Evolutionary conservation across 2,113 vertebrate species (phyloP).

Genomic region (Oriolus oriolus): DNA sequence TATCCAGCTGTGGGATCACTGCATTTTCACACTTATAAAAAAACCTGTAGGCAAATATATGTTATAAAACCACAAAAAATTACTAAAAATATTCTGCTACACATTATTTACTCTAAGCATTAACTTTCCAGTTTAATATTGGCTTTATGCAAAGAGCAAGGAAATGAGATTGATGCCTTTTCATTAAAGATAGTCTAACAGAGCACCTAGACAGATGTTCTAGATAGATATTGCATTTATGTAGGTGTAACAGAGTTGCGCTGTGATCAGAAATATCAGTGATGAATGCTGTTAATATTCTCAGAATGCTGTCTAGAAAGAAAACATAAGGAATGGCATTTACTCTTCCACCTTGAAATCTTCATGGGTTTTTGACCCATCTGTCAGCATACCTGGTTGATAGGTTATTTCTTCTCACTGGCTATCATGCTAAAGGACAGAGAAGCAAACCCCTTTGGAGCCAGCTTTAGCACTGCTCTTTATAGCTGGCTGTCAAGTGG

Average conservation of each 20-base stretch:
- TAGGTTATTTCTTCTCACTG: not conserved
- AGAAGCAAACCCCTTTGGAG: not conserved
- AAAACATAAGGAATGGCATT: not conserved
- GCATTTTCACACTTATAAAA: not conserved
- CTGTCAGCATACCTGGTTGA: not conserved
- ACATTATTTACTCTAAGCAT: not conserved
- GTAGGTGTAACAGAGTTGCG: not conserved
- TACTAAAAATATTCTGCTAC: not conserved
- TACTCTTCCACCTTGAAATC: not conserved
- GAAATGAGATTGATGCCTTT: not conserved
- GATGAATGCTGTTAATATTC: not conserved
- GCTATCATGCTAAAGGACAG: not conserved
- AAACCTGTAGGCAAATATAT: not conserved
- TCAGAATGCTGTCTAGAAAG: not conserved
- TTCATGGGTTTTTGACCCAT: not conserved
- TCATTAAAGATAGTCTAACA: not conserved
- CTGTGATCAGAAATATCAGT: not conserved
- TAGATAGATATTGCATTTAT: not conserved
- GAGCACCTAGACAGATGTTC: not conserved
- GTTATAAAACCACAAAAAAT: not conserved
- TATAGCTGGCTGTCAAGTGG: constrained; percentile 1
- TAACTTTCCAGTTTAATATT: not conserved
- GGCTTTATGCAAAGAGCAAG: not conserved
- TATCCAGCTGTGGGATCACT: not conserved
- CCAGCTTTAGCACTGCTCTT: not conserved